A percentile compares a stretch with the other conserved stretches of the same genome.
Evolutionary conservation across 1,140 invertebrate species (phyloP).

Genomic region (Neocloeon triangulifer): DNA sequence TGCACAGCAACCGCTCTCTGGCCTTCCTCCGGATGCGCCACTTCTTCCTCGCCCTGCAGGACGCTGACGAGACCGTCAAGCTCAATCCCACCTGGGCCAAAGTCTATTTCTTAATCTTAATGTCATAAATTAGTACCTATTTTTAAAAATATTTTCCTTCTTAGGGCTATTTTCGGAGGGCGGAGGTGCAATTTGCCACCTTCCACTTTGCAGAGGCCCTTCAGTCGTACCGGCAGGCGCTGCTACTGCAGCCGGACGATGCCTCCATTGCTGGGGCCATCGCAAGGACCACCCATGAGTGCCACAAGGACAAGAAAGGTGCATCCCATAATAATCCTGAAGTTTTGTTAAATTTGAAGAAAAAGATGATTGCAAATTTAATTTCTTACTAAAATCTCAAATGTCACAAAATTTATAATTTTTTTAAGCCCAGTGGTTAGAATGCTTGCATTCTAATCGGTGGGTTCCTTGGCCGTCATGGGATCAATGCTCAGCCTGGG

Average conservation of each 20-base stretch:
- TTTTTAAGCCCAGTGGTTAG: too few relatives aligned
- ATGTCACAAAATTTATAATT: too few relatives aligned
- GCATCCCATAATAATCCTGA: too few relatives aligned
- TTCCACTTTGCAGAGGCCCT: conserved; percentile 42
- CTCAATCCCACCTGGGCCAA: conserved; percentile 59
- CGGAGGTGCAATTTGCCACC: conserved; percentile 49
- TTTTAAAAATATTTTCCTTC: neutral
- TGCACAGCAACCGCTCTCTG: conserved; percentile 59
- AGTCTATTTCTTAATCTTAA: conserved; percentile 19
- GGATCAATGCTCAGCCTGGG: too few relatives aligned
- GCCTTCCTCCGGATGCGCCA: conserved; percentile 56
- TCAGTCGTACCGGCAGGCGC: conserved; percentile 41
- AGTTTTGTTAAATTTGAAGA: too few relatives aligned
- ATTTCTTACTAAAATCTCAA: too few relatives aligned
- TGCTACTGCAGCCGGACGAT: conserved; percentile 44
- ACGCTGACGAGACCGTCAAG: conserved; percentile 49
- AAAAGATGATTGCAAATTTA: too few relatives aligned
- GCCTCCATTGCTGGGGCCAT: conserved; percentile 36
- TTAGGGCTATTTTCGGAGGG: conserved; percentile 57
- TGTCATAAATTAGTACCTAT: neutral
- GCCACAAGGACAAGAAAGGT: conserved; percentile 26
- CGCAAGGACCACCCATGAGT: conserved; percentile 29
- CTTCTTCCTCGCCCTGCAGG: conserved; percentile 49
- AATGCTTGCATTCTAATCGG: too few relatives aligned
- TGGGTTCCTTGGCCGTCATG: too few relatives aligned